phyloP scores from a whole-genome alignment of 2,113 vertebrate genomes.

The Hylia prasina region DNA sequence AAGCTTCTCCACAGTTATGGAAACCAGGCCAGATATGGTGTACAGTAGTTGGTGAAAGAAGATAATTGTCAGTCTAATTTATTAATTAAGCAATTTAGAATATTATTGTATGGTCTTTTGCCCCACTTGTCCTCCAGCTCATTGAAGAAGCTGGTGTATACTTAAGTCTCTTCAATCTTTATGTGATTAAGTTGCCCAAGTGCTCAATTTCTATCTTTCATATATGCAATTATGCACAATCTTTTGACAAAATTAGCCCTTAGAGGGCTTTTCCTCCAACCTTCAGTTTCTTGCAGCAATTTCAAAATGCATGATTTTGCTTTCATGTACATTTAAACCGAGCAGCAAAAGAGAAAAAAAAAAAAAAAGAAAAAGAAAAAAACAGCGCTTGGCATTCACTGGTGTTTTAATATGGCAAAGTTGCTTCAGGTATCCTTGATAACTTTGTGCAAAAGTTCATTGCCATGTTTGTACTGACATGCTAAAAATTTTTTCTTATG shows the following conservation, averaged over 20 bases:
- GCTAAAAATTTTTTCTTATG: background rate
- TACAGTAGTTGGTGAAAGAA: background rate
- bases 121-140: background rate
- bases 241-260: background rate
- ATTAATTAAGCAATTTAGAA: background rate
- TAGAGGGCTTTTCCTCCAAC: background rate
- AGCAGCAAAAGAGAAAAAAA: background rate
- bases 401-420: constrained; percentile 26
- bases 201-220: constrained; percentile 1
- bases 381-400: background rate
- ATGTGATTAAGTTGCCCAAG: constrained; percentile 3
- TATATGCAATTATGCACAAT: background rate
- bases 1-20: background rate
- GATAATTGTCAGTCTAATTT: background rate
- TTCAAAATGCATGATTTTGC: background rate
- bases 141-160: background rate
- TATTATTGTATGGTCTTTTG: background rate
- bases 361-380: background rate
- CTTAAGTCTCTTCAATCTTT: background rate
- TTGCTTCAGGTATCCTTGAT: constrained; percentile 13
- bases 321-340: constrained; percentile 22
- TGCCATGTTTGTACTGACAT: constrained; percentile 17
- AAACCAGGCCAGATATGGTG: background rate
- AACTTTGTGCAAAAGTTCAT: constrained; percentile 23
- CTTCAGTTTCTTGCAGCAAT: background rate